Evolutionary conservation across 2,113 vertebrate species (phyloP), one percentile per base, ranked within the genome.

Genomic region (Rhynchopsitta pachyrhyncha): DNA sequence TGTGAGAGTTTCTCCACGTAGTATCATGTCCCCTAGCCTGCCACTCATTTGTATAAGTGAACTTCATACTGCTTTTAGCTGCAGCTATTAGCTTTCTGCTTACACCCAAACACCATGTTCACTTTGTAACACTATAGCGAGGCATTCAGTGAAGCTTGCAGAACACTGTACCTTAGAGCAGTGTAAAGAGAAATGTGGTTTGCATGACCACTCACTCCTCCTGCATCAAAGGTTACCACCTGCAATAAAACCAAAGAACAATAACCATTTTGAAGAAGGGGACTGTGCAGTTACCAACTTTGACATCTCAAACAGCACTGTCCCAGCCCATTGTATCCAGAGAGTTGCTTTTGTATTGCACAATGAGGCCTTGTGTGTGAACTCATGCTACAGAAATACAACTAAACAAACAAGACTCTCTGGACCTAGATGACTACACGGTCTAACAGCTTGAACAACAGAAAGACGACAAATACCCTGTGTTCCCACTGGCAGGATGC

Each of bases 221-320:
- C 96, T 0, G 96, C 98, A 90, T 99, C 99, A 50, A 99, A 99
- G 37, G 99, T 99, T 97, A 99, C 97, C 97, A 99, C 98, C 99
- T 99, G 98, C 74, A 97, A 96, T 29, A 73, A 96, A 50, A 89
- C 25, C 96, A 94, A 70, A 82, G 49, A 68, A 80, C 31, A 91
- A 71, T 24, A 37, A 91, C 33, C 3, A 33, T 37, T 88, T 13
- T 80, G 76, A 66, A 73, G 88, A 59, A 70, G 74, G 29, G 87
- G 55, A 71, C 44, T 17, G n/a, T 39, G 62, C 77, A 79, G 49
- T 42, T 82, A 76, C 83, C 86, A 47, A 2, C 44, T 69, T 17
- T 46, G 74, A 86, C 86, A 89, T 62, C 66, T 28, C 55, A 33
- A 47, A 31, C 47, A 79, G 57, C 83, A 12, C 41, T 47, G 29